A percentile compares a stretch with the other conserved stretches of the same genome.
phyloP scores from a whole-genome alignment of 2,113 vertebrate genomes.

The Thamnaconus septentrionalis region DNA sequence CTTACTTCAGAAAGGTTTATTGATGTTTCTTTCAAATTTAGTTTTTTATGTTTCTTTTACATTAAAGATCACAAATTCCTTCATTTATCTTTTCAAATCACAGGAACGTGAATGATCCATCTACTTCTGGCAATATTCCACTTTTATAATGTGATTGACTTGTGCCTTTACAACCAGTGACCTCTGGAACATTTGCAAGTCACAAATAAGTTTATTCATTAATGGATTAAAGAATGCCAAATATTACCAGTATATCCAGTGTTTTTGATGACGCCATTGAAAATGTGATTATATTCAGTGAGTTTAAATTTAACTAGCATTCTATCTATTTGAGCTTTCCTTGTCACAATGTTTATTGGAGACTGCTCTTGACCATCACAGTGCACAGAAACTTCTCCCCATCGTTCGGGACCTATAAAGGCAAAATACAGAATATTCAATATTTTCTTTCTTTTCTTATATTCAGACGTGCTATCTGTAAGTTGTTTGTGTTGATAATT shows the following conservation, averaged over 20 bases:
- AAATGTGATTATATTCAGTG: slow-evolving; percentile 44
- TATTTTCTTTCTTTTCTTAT: not conserved
- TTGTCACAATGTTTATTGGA: slow-evolving; percentile 72
- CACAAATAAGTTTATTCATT: no score
- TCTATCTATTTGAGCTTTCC: not conserved
- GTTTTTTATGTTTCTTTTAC: no score
- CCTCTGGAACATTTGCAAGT: no score
- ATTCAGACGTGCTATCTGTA: not conserved
- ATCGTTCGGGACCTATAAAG: slow-evolving; percentile 58
- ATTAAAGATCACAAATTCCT: no score
- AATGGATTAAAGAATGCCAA: not conserved
- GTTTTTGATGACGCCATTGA: slow-evolving; percentile 52
- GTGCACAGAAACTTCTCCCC: slow-evolving; percentile 18
- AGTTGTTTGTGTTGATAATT: not conserved
- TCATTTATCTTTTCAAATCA: no score
- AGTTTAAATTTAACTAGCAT: slow-evolving; percentile 42
- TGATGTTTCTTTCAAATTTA: no score
- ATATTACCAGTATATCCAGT: slow-evolving; percentile 63
- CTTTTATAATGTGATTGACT: no score
- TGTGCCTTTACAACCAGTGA: no score
- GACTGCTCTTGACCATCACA: slow-evolving; percentile 63
- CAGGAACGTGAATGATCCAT: no score
- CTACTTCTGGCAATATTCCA: no score
- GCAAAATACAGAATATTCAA: not conserved
- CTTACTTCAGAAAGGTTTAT: no score